These are phyloP conservation scores for Hydroisotoma schaefferi DNA, from an alignment of 2,888 invertebrate genomes.

Conservation along the genomic window DNA sequence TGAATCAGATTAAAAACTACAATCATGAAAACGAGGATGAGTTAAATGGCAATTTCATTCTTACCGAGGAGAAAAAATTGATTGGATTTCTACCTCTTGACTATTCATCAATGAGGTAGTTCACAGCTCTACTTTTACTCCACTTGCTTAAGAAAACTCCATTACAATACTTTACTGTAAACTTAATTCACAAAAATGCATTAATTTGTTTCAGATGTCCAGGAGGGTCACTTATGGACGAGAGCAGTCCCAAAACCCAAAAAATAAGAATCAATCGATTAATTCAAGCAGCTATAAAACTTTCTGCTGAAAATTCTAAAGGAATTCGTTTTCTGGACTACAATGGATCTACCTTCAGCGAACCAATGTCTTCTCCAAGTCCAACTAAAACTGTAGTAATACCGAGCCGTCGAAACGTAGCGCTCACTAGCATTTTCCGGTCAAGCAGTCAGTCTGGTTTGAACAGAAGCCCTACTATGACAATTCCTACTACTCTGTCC, in stretches of 20 bases:
- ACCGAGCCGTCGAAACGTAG: slow-evolving; percentile 44
- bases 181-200: neutral
- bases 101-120: slow-evolving; percentile 27
- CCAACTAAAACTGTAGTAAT: slow-evolving; percentile 14
- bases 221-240: neutral
- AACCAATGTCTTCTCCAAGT: slow-evolving; percentile 9
- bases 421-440: slow-evolving; percentile 46
- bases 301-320: neutral
- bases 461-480: neutral
- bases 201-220: neutral
- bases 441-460: slow-evolving; percentile 9
- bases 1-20: slow-evolving; percentile 35
- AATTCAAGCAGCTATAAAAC: neutral
- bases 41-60: slow-evolving; percentile 37
- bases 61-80: slow-evolving; percentile 46
- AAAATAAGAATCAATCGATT: neutral
- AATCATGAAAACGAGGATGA: slow-evolving; percentile 29
- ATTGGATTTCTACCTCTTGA: slow-evolving; percentile 45
- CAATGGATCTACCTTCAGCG: slow-evolving; percentile 26
- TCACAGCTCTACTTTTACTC: slow-evolving; percentile 23
- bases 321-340: slow-evolving; percentile 12
- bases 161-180: neutral
- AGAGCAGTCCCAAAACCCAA: slow-evolving; percentile 2
- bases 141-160: neutral
- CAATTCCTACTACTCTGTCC: neutral